Conservation (phyloP, 2,888 invertebrate genomes). For the Cheilosia vulpina region DNA sequence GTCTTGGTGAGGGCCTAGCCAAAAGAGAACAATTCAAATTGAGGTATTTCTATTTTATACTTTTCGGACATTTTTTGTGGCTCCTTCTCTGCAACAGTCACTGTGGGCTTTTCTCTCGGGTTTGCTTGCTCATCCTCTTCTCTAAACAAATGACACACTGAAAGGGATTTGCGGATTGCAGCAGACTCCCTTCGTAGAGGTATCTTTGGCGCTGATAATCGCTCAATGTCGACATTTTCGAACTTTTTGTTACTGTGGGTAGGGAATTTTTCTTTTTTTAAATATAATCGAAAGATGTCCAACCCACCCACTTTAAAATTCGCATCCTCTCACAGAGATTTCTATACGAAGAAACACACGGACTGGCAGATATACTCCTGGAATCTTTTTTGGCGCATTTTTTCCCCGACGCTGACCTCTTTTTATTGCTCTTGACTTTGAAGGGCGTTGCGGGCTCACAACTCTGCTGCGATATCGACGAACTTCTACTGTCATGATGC, state of each 20-base stretch:
- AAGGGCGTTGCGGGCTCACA: conserved; percentile 8
- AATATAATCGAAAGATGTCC: no score
- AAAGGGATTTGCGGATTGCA: conserved; percentile 48
- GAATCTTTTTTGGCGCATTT: conserved; percentile 43
- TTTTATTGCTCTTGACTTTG: conserved; percentile 38
- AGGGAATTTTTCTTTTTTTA: background rate
- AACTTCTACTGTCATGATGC: conserved; percentile 68
- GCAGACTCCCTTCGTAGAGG: background rate
- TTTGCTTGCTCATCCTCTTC: conserved; percentile 10
- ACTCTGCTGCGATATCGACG: conserved; percentile 53
- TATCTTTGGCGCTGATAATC: background rate
- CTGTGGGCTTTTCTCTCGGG: background rate
- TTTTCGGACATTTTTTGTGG: background rate
- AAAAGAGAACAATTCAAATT: background rate
- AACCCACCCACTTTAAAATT: conserved; percentile 40
- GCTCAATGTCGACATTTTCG: conserved; percentile 37
- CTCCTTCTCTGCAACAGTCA: background rate
- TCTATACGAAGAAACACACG: conserved; percentile 29
- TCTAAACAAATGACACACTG: conserved; percentile 50
- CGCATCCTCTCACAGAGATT: conserved; percentile 59
- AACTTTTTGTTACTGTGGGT: conserved; percentile 36
- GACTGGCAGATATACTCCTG: conserved; percentile 47
- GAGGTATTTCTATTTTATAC: conserved; percentile 1
- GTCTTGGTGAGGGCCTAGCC: conserved; percentile 37
- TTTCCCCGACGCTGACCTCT: conserved; percentile 27